These are phyloP conservation scores for Aethina tumida DNA, from an alignment of 1,140 invertebrate species.

Conservation along the genomic window DNA sequence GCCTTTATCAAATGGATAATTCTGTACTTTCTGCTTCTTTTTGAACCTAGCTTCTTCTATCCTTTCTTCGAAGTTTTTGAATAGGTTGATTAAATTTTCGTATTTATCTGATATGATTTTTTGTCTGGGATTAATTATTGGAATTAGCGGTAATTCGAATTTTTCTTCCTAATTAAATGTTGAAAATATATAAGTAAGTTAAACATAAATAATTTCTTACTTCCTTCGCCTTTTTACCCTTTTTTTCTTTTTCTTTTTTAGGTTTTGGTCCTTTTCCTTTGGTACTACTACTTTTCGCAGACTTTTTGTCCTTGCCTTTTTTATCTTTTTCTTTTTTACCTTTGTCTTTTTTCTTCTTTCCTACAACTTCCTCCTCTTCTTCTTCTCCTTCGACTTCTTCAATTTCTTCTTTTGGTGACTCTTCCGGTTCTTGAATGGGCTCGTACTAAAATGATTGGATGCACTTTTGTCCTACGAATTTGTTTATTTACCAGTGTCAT, in stretches of 20 bases:
- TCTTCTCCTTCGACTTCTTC: not conserved
- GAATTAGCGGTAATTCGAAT: constrained; percentile 7
- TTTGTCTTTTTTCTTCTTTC: not conserved
- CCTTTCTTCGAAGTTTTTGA: constrained; percentile 9
- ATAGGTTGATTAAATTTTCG: constrained; percentile 9
- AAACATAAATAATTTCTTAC: not conserved
- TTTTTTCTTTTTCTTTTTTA: constrained; percentile 5
- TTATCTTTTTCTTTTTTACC: constrained; percentile 5
- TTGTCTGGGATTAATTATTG: constrained; percentile 9
- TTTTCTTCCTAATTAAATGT: constrained; percentile 3
- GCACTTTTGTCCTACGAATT: not conserved
- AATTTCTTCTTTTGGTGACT: not conserved
- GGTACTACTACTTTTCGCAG: too few relatives aligned
- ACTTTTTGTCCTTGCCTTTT: too few relatives aligned
- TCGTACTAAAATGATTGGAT: constrained; percentile 2
- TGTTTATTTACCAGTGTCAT: constrained; percentile 8
- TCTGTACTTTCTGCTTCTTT: not conserved
- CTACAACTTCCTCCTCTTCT: not conserved
- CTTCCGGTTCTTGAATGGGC: not conserved
- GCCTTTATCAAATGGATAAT: too few relatives aligned
- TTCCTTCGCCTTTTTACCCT: constrained; percentile 5
- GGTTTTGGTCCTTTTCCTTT: constrained; percentile 1
- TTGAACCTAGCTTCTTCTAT: constrained; percentile 8
- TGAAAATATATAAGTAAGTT: not conserved
- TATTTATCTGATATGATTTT: constrained; percentile 10